Conservation (phyloP, 2,888 invertebrate species). For the Agonopterix alstromeriana region DNA sequence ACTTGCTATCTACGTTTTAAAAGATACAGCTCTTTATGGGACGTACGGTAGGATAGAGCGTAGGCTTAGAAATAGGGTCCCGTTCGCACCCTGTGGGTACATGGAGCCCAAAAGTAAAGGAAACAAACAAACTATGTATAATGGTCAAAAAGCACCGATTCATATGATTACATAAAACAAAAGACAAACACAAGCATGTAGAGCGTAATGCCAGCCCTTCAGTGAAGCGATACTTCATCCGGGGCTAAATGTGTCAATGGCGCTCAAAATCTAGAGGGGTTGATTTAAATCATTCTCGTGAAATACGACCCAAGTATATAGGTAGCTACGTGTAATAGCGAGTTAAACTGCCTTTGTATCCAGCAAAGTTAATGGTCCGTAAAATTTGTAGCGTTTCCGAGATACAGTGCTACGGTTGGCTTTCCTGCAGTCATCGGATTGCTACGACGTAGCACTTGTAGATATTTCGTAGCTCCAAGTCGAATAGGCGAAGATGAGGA, state of each 20-base stretch:
- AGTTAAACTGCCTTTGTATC: conserved; percentile 27
- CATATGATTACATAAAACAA: too few species aligned
- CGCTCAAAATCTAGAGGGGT: conserved; percentile 1
- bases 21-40: too few species aligned
- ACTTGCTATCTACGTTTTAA: too few species aligned
- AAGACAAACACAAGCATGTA: too few species aligned
- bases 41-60: too few species aligned
- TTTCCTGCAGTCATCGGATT: conserved; percentile 6
- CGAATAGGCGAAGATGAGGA: too few species aligned
- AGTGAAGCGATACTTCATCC: not conserved
- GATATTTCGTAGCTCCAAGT: not conserved
- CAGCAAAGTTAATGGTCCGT: conserved; percentile 37
- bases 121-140: too few species aligned
- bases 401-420: conserved; percentile 27
- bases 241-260: not conserved
- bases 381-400: conserved; percentile 40
- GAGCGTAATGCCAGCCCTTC: too few species aligned
- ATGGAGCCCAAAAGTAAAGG: too few species aligned
- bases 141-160: too few species aligned
- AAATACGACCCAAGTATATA: conserved; percentile 25
- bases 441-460: conserved; percentile 6
- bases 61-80: too few species aligned
- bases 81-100: too few species aligned
- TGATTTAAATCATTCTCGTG: conserved; percentile 10
- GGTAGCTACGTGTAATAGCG: conserved; percentile 26